Evolutionary conservation across 2,888 invertebrate species (phyloP).

Genomic region (Leptopilina drosophilae): DNA sequence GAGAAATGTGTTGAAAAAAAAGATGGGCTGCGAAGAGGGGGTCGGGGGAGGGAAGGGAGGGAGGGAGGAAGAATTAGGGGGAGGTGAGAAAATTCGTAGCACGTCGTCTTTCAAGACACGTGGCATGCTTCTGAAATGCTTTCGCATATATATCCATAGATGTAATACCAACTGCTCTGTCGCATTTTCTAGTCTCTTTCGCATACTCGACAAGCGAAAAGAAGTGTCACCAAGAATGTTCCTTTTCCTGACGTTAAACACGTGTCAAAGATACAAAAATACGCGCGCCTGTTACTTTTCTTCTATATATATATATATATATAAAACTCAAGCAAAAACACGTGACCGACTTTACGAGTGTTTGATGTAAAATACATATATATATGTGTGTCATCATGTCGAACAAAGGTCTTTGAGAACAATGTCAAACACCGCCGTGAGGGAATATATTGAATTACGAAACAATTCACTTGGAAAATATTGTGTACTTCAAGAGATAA

Average conservation of each 20-base stretch:
- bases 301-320: too few species aligned
- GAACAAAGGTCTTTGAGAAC: neutral
- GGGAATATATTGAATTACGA: slow-evolving; percentile 10
- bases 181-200: slow-evolving; percentile 36
- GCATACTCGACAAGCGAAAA: neutral
- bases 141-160: slow-evolving; percentile 29
- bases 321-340: slow-evolving; percentile 16
- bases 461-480: slow-evolving; percentile 15
- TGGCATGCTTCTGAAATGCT: slow-evolving; percentile 39
- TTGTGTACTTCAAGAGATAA: neutral
- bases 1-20: slow-evolving; percentile 15
- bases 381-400: neutral
- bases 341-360: slow-evolving; percentile 19
- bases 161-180: slow-evolving; percentile 24
- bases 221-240: slow-evolving; percentile 31
- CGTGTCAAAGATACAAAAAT: slow-evolving; percentile 26
- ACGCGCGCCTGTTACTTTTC: neutral
- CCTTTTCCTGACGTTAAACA: slow-evolving; percentile 21
- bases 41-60: too few species aligned
- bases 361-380: slow-evolving; percentile 15
- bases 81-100: slow-evolving; percentile 45
- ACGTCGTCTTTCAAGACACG: slow-evolving; percentile 55
- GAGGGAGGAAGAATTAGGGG: neutral
- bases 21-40: neutral
- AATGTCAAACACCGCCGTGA: neutral